Percentiles rank a stretch among this genome's conserved stretches.
Conservation (phyloP, 2,888 invertebrate genomes). For the Drosophila macrospina region DNA sequence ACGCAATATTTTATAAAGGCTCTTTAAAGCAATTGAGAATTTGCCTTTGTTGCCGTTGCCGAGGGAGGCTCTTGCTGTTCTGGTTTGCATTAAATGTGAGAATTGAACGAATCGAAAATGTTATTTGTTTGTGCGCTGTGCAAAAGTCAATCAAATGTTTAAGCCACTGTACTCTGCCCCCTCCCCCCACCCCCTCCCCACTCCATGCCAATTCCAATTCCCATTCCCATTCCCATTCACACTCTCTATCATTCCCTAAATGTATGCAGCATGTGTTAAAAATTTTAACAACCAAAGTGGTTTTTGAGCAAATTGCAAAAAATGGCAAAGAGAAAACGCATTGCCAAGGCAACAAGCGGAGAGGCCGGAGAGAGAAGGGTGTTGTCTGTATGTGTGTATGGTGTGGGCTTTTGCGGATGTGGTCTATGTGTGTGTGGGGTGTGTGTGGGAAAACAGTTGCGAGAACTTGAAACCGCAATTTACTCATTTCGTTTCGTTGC, state of each 20-base stretch:
- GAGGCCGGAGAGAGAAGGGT: background rate
- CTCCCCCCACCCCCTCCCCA: background rate
- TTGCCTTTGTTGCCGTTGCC: slow-evolving; percentile 24
- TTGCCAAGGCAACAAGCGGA: slow-evolving; percentile 44
- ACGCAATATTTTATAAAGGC: slow-evolving; percentile 66
- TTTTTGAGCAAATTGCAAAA: slow-evolving; percentile 60
- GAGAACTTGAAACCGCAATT: slow-evolving; percentile 79
- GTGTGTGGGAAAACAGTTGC: slow-evolving; percentile 37
- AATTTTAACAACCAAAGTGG: slow-evolving; percentile 65
- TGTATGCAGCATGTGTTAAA: slow-evolving; percentile 64
- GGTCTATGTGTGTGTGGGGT: slow-evolving; percentile 7
- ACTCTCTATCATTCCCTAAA: slow-evolving; percentile 19
- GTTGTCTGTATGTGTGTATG: slow-evolving; percentile 2
- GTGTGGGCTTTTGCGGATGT: slow-evolving; percentile 22
- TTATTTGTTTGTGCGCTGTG: slow-evolving; percentile 29
- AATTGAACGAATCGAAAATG: slow-evolving; percentile 33
- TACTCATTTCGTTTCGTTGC: slow-evolving; percentile 79
- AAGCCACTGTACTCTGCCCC: slow-evolving; percentile 54
- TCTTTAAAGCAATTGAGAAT: slow-evolving; percentile 61
- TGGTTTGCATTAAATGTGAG: slow-evolving; percentile 53
- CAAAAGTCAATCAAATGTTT: slow-evolving; percentile 66
- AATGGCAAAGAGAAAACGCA: slow-evolving; percentile 58
- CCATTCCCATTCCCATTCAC: too few species aligned
- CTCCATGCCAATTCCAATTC: too few species aligned
- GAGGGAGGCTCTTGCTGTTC: slow-evolving; percentile 17